Evolutionary conservation across 1,140 invertebrate genomes (phyloP).

Genomic region (Agrypnia vestita): DNA sequence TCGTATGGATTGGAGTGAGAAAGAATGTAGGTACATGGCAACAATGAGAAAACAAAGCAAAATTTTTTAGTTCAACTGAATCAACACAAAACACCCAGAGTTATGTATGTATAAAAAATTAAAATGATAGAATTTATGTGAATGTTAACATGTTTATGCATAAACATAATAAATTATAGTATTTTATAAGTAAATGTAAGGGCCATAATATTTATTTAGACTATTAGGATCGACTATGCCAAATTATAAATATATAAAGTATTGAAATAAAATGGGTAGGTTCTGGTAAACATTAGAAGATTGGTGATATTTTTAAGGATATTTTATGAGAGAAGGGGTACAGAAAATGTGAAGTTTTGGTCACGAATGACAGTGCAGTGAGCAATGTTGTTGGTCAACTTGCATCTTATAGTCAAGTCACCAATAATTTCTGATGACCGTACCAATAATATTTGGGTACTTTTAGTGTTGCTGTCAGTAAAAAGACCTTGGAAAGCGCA

Average conservation of each 20-base stretch:
- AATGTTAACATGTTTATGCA: not conserved
- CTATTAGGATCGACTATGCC: too few relatives aligned
- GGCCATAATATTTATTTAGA: too few relatives aligned
- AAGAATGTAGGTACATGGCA: constrained; percentile 33
- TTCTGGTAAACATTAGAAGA: not conserved
- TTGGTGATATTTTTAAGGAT: not conserved
- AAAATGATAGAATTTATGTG: constrained; percentile 15
- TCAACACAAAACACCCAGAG: constrained; percentile 4
- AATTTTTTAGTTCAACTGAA: constrained; percentile 18
- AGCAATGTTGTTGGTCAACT: too few relatives aligned
- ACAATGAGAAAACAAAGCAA: constrained; percentile 45
- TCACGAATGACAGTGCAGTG: too few relatives aligned
- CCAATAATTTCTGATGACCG: too few relatives aligned
- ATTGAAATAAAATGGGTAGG: not conserved
- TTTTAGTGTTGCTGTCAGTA: too few relatives aligned
- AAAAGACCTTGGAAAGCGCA: too few relatives aligned
- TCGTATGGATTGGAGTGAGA: constrained; percentile 33
- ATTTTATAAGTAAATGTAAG: too few relatives aligned
- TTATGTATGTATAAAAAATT: constrained; percentile 12
- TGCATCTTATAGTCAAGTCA: too few relatives aligned
- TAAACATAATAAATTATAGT: not conserved
- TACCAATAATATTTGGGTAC: too few relatives aligned
- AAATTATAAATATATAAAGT: not conserved
- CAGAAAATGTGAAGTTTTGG: too few relatives aligned
- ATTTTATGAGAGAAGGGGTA: not conserved